Evolutionary conservation across 2,797 vertebrate genomes (phyloP).

Genomic region (Discoglossus pictus): DNA sequence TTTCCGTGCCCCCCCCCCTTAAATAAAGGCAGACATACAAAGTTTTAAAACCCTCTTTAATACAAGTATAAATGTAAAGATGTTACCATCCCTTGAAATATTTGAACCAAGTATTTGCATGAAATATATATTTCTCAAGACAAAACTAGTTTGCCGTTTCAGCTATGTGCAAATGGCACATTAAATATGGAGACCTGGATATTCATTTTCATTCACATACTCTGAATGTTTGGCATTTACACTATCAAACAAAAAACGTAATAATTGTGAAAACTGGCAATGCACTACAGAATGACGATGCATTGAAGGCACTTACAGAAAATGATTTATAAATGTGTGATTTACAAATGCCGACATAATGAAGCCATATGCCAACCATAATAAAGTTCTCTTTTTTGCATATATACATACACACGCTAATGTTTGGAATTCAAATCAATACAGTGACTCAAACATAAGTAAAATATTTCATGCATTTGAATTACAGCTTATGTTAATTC

Average conservation of each 20-base stretch:
- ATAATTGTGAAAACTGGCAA: conserved; percentile 2
- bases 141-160: background rate
- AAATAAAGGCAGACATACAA: too few species aligned
- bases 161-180: background rate
- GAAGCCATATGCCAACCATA: conserved; percentile 3
- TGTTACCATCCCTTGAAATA: conserved; percentile 6
- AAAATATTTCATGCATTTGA: conserved; percentile 37
- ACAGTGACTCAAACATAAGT: conserved; percentile 28
- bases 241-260: background rate
- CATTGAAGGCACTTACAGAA: conserved; percentile 37
- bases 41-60: too few species aligned
- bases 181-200: background rate
- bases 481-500: background rate
- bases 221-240: background rate
- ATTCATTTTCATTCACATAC: background rate
- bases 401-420: conserved; percentile 18
- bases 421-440: conserved; percentile 37
- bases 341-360: conserved; percentile 12
- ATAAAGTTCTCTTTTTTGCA: background rate
- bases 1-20: too few species aligned
- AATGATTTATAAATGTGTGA: background rate
- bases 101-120: background rate
- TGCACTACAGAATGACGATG: conserved; percentile 1
- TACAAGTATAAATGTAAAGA: too few species aligned
- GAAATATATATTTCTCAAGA: background rate